Base-by-base conservation (phyloP, 1,140 invertebrate species). In the Branchinecta lynchi region DNA sequence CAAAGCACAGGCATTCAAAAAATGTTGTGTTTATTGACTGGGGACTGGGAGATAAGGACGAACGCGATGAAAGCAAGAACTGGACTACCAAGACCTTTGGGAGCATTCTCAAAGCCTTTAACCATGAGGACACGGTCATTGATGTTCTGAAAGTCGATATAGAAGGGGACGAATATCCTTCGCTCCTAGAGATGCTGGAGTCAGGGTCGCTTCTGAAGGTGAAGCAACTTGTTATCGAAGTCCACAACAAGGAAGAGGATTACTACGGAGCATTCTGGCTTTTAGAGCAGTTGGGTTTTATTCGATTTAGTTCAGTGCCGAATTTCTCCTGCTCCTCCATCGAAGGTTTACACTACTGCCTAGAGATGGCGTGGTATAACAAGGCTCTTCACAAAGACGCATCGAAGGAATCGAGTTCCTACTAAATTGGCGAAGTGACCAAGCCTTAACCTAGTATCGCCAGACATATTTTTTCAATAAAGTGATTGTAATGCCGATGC, bases 121-220 rank as follows among this genome's bases (percentile, higher is more conserved):
- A 46, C 0, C 45, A 70, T n/a, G 51, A 65, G 10, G 60, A 20
- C 0, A 12, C 43, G 7, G 10, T 70, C 12, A 67, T 68, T 17
- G 70, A 70, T 68, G 12, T 67, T 46, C 15, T 70, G 44, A 67
- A 70, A 60, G 45, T 67, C 7, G 70, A 70, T 44, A 66, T 70
- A 60, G 69, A 70, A 20, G 17, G 20, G 6, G 65, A 32, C 3
- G 69, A 70, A 70, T 70, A 66, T 17, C 3, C 5, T 5, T 15
- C 66, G 12, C 45, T 70, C 45, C 43, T 43, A 3, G 65, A 70
- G 6, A 66, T 70, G 8, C 7, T 70, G n/a, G 7, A 43, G 17
- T 43, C 60, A 12, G 69, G 70, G 3, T 10, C 44, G n/a, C 43
- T 70, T 45, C 32, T 68, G 12, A 45, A 68, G 51, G 66, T 70